phyloP scores from a whole-genome alignment of 2,888 invertebrate genomes.

The Heliconius aoede region DNA sequence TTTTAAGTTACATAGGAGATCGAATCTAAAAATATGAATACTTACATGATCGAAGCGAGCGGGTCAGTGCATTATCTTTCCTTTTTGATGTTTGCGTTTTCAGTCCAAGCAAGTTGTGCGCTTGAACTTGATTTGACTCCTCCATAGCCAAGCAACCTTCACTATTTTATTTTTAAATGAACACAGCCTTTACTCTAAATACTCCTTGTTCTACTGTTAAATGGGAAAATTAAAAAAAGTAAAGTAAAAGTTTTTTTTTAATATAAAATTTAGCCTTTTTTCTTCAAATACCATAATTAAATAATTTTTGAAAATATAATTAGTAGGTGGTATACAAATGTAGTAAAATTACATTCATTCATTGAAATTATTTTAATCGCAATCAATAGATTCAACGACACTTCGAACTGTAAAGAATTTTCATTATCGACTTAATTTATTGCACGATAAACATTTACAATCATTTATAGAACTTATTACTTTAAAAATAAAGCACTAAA shows the following conservation, averaged over 20 bases:
- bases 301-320: too few relatives aligned
- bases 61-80: slow-evolving; percentile 67
- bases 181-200: not conserved
- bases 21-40: slow-evolving; percentile 43
- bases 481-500: not conserved
- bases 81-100: slow-evolving; percentile 56
- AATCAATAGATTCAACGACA: not conserved
- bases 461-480: not conserved
- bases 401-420: not conserved
- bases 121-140: slow-evolving; percentile 67
- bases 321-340: not conserved
- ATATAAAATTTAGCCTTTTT: too few relatives aligned
- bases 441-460: not conserved
- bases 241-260: too few relatives aligned
- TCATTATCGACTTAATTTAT: slow-evolving; percentile 6
- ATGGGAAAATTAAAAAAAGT: not conserved
- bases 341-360: not conserved
- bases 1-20: not conserved
- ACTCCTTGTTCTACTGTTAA: not conserved
- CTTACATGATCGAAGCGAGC: slow-evolving; percentile 73
- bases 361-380: not conserved
- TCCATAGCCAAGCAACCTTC: slow-evolving; percentile 55
- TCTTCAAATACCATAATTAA: too few relatives aligned
- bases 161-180: not conserved
- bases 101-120: slow-evolving; percentile 73